Evolutionary conservation across 2,888 invertebrate genomes (phyloP), one percentile per base, ranked within the genome.

Genomic region (Balanococcus diminutus): DNA sequence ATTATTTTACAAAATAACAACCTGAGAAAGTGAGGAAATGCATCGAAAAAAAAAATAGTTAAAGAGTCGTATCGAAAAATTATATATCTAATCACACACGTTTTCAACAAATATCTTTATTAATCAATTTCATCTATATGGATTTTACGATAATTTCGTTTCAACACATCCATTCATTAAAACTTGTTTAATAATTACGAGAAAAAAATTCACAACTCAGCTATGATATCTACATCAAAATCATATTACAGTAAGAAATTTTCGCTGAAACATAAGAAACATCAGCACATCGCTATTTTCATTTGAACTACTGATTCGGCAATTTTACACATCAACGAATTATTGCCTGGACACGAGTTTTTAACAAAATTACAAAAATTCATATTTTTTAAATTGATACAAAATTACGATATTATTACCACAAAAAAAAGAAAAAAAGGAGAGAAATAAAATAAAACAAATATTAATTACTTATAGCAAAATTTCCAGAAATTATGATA

Each of bases 121-220:
- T 67, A 28, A 67, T 67, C 67, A 67, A 67, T 67, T 67, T 28
- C 67, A 67, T 67, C 67, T 67, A 67, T 46, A 46, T 56, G 56
- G 28, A 67, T 67, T 67, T 67, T 19, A 28, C 31, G 67, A 67
- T 67, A 67, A 28, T 28, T 67, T 14, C 67, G 19, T 67, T 67
- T 67, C 16, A 67, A 67, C 31, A 67, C 25, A 67, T 25, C 28
- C 25, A 67, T 25, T 67, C 28, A 67, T 67, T 28, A 67, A 28
- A 67, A 67, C 28, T 67, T 67, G 67, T 28, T n/a, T 67, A 67
- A 19, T 67, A 67, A 67, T 67, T 28, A 67, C 14, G 67, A 28
- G 2, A 67, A 67, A 67, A n/a, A 67, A 22, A 56, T 67, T 67
- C 67, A 67, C 67, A 67, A 67, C 28, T 67, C 67, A 67, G 28